Conservation (phyloP, 2,888 invertebrate species). For the Eupsilia transversa region DNA sequence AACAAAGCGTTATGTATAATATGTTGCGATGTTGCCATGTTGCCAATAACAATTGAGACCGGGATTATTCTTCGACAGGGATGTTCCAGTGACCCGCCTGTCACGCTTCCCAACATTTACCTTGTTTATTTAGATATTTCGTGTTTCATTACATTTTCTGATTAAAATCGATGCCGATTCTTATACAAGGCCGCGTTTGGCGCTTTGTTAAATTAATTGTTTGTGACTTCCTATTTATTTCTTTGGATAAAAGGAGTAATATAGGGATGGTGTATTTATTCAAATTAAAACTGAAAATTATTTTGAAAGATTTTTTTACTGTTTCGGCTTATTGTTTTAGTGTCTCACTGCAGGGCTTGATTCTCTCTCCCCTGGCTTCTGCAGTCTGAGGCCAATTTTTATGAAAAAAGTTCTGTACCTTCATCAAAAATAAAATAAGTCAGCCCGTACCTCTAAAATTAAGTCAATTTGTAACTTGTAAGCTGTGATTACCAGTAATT, state of each 20-base stretch:
- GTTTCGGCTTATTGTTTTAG: background rate
- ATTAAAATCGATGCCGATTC: conserved; percentile 63
- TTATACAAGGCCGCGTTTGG: conserved; percentile 44
- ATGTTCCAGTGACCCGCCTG: conserved; percentile 68
- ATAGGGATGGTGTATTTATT: background rate
- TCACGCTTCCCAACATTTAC: conserved; percentile 61
- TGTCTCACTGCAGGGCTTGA: background rate
- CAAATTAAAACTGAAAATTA: background rate
- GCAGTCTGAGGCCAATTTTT: background rate
- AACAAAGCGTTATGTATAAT: conserved; percentile 61
- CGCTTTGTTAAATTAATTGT: conserved; percentile 56
- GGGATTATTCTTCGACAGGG: conserved; percentile 73
- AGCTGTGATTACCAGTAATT: background rate
- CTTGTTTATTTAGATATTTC: conserved; percentile 64
- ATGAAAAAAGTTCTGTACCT: background rate
- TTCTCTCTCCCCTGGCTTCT: background rate
- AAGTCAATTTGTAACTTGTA: background rate
- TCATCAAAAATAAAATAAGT: background rate
- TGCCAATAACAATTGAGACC: conserved; percentile 71
- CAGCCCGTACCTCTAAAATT: background rate
- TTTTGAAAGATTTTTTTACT: background rate
- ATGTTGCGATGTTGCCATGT: conserved; percentile 60
- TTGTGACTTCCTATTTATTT: conserved; percentile 41
- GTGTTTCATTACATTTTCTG: conserved; percentile 67
- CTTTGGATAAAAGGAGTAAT: conserved; percentile 24